Base-by-base conservation (phyloP, 2,888 invertebrate genomes). In the Dryocosmus kuriphilus region DNA sequence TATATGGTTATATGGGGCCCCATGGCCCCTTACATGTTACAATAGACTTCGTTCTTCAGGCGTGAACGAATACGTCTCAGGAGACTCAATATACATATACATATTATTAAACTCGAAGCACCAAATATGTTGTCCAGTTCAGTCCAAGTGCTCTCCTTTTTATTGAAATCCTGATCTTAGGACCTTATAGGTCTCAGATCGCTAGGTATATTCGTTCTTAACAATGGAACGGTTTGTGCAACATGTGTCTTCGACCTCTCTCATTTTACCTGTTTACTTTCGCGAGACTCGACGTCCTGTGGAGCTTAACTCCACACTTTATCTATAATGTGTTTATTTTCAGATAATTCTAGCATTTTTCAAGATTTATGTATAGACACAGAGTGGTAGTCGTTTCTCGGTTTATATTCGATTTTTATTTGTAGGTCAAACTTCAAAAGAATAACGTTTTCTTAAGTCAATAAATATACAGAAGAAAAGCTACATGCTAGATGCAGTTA, bases 181-280 rank as follows among this genome's bases (percentile, higher is more conserved):
- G 8, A 16, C 4, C 19, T 19, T 51, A 8, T n/a, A 51, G 51
- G 51, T 24, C 14, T 57, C 71, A n/a, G 51, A n/a, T 71, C 71
- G 41, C 67, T 24, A 24, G 27, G 38, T 67, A 46, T 41, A 46
- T 67, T 41, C 24, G 24, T 71, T 30, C 27, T 22, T 30, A 71
- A 71, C 71, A 71, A 71, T 71, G 51, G 71, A 71, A 32, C 30
- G 51, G 71, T 51, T 51, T 71, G 71, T 71, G 71, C 51, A 71
- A 71, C 71, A 71, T 71, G 71, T 71, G 71, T 71, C 71, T 71
- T 71, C 51, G 51, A 71, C 51, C 71, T 51, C 30, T 67, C 67
- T 46, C 19, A 24, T 24, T 22, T 27, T 67, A 67, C 71, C 71
- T 51, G 51, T 71, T 71, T 71, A 71, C 51, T 71, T 71, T 71